These are phyloP conservation scores for Falco rusticolus DNA, from an alignment of 2,797 vertebrate genomes.

Conservation along the genomic window DNA sequence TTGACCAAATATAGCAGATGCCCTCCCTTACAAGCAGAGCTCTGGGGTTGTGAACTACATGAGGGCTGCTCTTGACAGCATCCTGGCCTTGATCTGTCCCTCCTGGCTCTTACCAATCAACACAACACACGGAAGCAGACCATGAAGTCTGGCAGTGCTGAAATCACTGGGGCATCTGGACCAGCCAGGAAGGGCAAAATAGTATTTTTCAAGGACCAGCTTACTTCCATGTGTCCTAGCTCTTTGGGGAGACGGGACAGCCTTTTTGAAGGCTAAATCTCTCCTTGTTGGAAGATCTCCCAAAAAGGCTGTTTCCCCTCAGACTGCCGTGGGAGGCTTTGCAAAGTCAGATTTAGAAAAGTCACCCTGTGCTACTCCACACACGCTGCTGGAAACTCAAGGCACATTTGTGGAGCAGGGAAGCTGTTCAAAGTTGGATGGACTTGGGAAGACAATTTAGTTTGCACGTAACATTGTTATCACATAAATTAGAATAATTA, in stretches of 20 bases:
- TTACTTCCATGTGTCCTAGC: neutral
- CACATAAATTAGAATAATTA: slow-evolving; percentile 70
- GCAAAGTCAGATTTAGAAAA: neutral
- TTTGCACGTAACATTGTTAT: slow-evolving; percentile 55
- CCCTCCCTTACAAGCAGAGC: neutral
- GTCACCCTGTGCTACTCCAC: neutral
- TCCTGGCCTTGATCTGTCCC: neutral
- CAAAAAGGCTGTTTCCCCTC: neutral
- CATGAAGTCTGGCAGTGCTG: fast-evolving
- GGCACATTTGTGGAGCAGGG: neutral
- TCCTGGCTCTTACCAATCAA: neutral
- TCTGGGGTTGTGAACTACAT: neutral
- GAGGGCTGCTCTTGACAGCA: neutral
- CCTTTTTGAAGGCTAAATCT: neutral
- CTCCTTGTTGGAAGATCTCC: neutral
- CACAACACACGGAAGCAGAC: neutral
- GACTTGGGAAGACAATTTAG: slow-evolving; percentile 51
- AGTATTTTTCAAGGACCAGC: neutral
- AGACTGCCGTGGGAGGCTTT: neutral
- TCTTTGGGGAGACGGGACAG: neutral
- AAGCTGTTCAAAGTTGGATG: slow-evolving; percentile 24
- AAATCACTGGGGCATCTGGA: neutral
- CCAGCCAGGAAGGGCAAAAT: neutral
- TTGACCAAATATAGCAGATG: slow-evolving; percentile 51
- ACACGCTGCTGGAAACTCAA: neutral